phyloP scores from a whole-genome alignment of 1,140 invertebrate genomes.

The Aphaenogaster ashmeadi region DNA sequence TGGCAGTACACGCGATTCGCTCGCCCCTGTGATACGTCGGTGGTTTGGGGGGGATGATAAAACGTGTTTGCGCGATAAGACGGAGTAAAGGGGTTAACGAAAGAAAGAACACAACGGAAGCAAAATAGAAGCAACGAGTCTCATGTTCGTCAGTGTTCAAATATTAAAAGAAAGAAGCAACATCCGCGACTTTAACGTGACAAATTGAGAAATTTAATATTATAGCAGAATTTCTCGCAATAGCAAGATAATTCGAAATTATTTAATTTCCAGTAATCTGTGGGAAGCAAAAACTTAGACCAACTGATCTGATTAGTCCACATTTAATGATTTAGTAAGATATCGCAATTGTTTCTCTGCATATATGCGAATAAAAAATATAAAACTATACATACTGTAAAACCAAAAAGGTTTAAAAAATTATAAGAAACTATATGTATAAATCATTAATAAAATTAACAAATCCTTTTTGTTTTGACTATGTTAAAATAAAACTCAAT shows the following conservation, averaged over 20 bases:
- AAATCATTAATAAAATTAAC: neutral
- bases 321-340: neutral
- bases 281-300: neutral
- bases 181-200: neutral
- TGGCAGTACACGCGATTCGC: conserved; percentile 78
- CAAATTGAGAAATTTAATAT: neutral
- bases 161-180: neutral
- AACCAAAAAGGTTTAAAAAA: neutral
- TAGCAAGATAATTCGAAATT: neutral
- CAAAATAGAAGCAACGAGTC: conserved; percentile 36
- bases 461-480: neutral
- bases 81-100: neutral
- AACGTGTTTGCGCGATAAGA: conserved; percentile 31
- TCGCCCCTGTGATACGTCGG: conserved; percentile 81
- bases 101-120: neutral
- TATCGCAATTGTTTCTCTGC: neutral
- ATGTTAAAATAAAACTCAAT: neutral
- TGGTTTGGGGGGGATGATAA: conserved; percentile 13
- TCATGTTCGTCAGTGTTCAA: neutral
- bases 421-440: neutral
- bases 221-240: neutral
- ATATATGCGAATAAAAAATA: conserved; percentile 12
- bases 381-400: neutral
- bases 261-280: neutral
- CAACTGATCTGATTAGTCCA: neutral